phyloP scores from a whole-genome alignment of 2,797 vertebrate species.

The Artibeus jamaicensis region DNA sequence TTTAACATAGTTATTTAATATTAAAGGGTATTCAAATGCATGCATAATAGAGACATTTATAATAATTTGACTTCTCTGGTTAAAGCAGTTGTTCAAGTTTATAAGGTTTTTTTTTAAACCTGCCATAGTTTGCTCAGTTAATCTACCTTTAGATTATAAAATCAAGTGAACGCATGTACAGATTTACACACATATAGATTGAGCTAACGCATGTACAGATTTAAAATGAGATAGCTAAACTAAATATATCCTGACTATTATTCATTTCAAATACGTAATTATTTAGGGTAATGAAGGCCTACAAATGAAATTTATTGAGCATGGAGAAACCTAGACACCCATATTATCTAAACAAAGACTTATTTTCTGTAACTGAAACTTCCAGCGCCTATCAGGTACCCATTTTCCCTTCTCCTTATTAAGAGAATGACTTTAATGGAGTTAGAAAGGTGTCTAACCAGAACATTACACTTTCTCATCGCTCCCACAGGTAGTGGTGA shows the following conservation, averaged over 20 bases:
- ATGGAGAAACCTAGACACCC: not conserved
- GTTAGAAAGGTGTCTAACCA: not conserved
- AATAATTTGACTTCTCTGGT: conserved; percentile 48
- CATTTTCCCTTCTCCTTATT: not conserved
- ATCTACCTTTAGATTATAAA: conserved; percentile 60
- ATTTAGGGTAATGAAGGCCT: conserved; percentile 43
- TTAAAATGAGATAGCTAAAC: conserved; percentile 60
- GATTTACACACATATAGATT: conserved; percentile 20
- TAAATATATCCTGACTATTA: conserved; percentile 41
- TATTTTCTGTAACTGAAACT: conserved; percentile 35
- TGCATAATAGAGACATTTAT: conserved; percentile 48
- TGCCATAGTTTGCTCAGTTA: conserved; percentile 56
- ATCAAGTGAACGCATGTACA: conserved; percentile 28
- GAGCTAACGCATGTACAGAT: conserved; percentile 19
- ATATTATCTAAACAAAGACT: conserved; percentile 35
- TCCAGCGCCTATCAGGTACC: not conserved
- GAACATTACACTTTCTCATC: not conserved
- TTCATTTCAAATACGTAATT: conserved; percentile 42
- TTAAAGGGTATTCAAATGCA: conserved; percentile 53
- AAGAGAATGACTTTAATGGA: conserved; percentile 28
- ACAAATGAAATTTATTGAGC: conserved; percentile 16
- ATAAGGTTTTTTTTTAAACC: conserved; percentile 36
- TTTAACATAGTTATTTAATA: conserved; percentile 67
- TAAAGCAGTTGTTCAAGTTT: conserved; percentile 57
- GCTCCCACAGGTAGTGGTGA: not conserved